Base-by-base conservation (phyloP, 2,797 vertebrate genomes). In the Aratinga solstitialis region DNA sequence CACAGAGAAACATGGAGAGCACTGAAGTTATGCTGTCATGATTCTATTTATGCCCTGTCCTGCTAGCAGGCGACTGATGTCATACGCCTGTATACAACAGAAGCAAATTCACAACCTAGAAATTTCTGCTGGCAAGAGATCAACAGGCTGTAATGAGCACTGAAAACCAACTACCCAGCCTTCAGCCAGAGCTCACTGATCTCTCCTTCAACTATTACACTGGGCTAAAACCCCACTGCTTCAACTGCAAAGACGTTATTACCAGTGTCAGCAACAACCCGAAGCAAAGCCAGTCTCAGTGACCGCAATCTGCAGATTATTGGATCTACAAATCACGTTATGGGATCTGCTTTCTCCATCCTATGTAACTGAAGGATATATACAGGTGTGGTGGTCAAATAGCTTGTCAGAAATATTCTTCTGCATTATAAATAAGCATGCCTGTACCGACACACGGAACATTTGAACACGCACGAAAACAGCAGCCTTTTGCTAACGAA, bases 51-150 rank as follows among this genome's bases (percentile, higher is more conserved):
- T 32, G 23, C 80, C 89, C 92, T 22, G 73, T 79, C 88, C 88
- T 47, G 59, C 88, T 81, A 96, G 85, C 92, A 93, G 85, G 59
- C 65, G 74, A 72, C 76, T 75, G 65, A 94, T 94, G 85, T 73
- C 95, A 75, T 59, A 69, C 1, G 66, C 93, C 91, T 94, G 68
- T 20, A 84, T 6, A 62, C 88, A 95, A 94, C 50, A 86, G 67
- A 72, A 95, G 93, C 94, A 91, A 84, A 87, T 74, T 83, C 76
- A 78, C 84, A 92, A 50, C 93, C 95, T 47, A 91, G 93, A 94
- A 74, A 90, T 84, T 96, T 95, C 93, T 92, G 84, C 93, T 94
- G 95, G 91, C 89, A 69, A 58, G 89, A 78, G 66, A 94, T 92
- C 93, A 96, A 81, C 89, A 88, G 96, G 77, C 89, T 80, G 48